Percentiles rank a stretch among this genome's conserved stretches.
phyloP scores from a whole-genome alignment of 2,888 invertebrate species.

The Pristionchus maxplancki region DNA sequence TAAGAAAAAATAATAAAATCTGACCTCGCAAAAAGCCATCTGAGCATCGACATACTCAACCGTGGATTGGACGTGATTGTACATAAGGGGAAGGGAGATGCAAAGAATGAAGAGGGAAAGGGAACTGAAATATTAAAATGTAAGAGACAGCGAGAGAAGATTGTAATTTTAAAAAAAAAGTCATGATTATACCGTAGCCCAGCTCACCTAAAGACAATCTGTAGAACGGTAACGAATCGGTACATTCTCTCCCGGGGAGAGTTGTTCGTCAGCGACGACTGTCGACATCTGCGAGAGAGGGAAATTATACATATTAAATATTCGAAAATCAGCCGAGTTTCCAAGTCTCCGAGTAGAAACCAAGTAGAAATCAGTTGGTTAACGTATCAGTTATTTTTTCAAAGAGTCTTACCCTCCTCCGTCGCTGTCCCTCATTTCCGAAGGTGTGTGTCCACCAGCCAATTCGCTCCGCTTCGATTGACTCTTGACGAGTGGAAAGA shows the following conservation, averaged over 20 bases:
- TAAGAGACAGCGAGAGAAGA: too few relatives aligned
- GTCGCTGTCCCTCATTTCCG: slow-evolving; percentile 46
- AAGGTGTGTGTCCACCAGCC: slow-evolving; percentile 48
- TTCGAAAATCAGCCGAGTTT: too few relatives aligned
- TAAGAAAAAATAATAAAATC: too few relatives aligned
- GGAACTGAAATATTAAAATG: slow-evolving; percentile 61
- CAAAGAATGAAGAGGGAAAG: slow-evolving; percentile 73
- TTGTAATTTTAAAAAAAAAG: too few relatives aligned
- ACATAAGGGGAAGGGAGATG: slow-evolving; percentile 75
- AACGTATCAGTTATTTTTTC: not conserved
- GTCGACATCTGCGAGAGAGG: slow-evolving; percentile 61
- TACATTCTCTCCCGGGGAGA: slow-evolving; percentile 70
- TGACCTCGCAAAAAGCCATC: slow-evolving; percentile 77
- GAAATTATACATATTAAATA: not conserved
- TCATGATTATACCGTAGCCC: not conserved
- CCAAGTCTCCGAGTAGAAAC: not conserved
- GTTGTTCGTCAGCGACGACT: slow-evolving; percentile 67
- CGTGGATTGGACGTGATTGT: slow-evolving; percentile 77
- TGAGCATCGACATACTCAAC: slow-evolving; percentile 76
- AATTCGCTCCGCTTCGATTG: not conserved
- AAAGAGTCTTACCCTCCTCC: slow-evolving; percentile 45
- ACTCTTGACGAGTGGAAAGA: slow-evolving; percentile 1
- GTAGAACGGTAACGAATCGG: slow-evolving; percentile 75
- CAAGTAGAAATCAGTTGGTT: not conserved
- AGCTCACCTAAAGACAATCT: slow-evolving; percentile 75